These are phyloP conservation scores for Episyrphus balteatus DNA, from an alignment of 1,140 invertebrate species.

Conservation along the genomic window DNA sequence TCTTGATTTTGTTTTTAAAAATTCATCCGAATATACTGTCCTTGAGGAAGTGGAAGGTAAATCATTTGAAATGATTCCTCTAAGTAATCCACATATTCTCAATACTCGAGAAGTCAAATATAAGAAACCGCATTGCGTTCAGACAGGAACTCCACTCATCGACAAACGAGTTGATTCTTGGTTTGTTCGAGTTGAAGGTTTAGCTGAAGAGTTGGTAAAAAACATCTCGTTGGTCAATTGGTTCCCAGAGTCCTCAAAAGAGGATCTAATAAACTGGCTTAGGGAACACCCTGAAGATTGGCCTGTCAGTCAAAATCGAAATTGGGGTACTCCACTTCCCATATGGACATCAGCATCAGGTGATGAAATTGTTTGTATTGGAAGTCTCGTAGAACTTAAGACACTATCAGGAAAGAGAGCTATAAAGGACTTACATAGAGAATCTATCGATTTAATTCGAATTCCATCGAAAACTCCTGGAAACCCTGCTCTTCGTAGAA, in stretches of 20 bases:
- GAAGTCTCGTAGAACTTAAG: conserved; percentile 81
- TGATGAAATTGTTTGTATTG: conserved; percentile 84
- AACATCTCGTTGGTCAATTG: conserved; percentile 20
- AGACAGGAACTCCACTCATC: conserved; percentile 86
- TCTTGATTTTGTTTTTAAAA: conserved; percentile 51
- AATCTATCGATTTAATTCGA: conserved; percentile 79
- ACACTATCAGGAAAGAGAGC: conserved; percentile 59
- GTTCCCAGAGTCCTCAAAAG: conserved; percentile 36
- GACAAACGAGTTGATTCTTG: conserved; percentile 82
- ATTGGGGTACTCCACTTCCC: conserved; percentile 92
- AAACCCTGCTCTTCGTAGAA: conserved; percentile 62
- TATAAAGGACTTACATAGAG: conserved; percentile 82
- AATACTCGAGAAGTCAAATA: conserved; percentile 58
- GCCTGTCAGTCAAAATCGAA: conserved; percentile 91
- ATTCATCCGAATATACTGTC: conserved; percentile 50
- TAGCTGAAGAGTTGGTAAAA: conserved; percentile 64
- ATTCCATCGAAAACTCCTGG: conserved; percentile 78
- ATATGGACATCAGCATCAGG: conserved; percentile 84
- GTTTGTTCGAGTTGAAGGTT: conserved; percentile 77
- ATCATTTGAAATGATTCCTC: conserved; percentile 37
- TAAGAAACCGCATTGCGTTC: conserved; percentile 94
- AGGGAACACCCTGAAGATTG: conserved; percentile 71
- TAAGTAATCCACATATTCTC: conserved; percentile 47
- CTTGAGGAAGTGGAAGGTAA: conserved; percentile 67
- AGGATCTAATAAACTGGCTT: conserved; percentile 40